Conservation (phyloP, 2,113 vertebrate genomes). For the Malurus elegans region DNA sequence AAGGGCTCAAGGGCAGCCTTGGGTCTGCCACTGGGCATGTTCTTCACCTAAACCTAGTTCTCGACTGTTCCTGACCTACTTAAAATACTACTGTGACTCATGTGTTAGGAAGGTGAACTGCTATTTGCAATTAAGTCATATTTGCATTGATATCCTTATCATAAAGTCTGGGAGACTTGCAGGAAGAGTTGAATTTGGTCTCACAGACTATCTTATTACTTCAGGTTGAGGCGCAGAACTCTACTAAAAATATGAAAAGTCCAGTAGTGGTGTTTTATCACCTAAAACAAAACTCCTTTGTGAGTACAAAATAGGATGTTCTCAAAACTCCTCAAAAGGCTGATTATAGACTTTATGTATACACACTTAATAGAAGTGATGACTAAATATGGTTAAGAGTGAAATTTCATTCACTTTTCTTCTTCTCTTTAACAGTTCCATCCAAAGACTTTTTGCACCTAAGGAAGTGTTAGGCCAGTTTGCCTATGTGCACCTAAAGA, state of each 20-base stretch:
- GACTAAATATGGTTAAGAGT: not conserved
- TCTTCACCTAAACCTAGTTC: not conserved
- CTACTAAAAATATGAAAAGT: not conserved
- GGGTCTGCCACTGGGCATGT: not conserved
- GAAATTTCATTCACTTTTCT: not conserved
- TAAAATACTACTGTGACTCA: not conserved
- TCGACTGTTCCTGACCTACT: not conserved
- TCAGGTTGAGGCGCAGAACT: not conserved
- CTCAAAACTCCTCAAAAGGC: not conserved
- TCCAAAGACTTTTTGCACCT: not conserved
- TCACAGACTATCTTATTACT: not conserved
- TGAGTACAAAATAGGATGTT: not conserved
- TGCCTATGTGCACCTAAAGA: not conserved
- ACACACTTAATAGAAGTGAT: not conserved
- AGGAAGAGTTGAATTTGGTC: not conserved
- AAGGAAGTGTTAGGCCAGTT: rapidly evolving
- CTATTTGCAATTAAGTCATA: not conserved
- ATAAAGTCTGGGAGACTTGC: not conserved
- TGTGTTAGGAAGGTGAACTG: not conserved
- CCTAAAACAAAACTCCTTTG: not conserved
- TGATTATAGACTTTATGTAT: not conserved
- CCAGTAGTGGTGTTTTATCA: not conserved
- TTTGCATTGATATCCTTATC: not conserved
- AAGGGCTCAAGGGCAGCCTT: not conserved
- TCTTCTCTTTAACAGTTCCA: not conserved